A percentile compares a stretch with the other conserved stretches of the same genome.
Conservation (phyloP, 1,140 invertebrate species). For the Mercenaria mercenaria region DNA sequence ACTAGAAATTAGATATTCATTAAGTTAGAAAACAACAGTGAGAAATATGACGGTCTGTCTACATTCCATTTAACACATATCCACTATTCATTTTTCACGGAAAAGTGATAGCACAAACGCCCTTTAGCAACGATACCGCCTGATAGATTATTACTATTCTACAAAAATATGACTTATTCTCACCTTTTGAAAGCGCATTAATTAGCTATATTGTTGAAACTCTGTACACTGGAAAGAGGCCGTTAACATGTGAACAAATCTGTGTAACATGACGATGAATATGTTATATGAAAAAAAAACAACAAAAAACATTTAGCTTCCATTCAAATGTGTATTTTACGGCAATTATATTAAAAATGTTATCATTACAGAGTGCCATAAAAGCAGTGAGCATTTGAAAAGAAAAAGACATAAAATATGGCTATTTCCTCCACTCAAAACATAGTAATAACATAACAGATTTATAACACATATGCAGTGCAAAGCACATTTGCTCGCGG, state of each 20-base stretch:
- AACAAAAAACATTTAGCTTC: too few relatives aligned
- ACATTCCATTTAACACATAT: not conserved
- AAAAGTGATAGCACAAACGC: not conserved
- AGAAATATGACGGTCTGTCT: not conserved
- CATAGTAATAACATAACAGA: too few relatives aligned
- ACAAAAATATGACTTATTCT: not conserved
- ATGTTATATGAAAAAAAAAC: too few relatives aligned
- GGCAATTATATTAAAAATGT: too few relatives aligned
- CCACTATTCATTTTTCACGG: not conserved
- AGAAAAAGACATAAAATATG: too few relatives aligned
- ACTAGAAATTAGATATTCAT: not conserved
- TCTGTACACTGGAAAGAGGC: not conserved
- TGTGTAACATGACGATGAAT: not conserved
- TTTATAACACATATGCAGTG: too few relatives aligned
- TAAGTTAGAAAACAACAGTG: not conserved
- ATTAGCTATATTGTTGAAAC: not conserved
- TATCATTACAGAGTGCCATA: too few relatives aligned
- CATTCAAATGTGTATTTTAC: too few relatives aligned
- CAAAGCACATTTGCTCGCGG: too few relatives aligned
- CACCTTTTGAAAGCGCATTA: not conserved
- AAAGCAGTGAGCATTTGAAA: too few relatives aligned
- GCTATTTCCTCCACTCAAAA: too few relatives aligned
- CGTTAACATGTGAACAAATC: too few relatives aligned
- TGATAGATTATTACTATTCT: not conserved
- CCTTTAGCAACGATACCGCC: not conserved